phyloP scores from a whole-genome alignment of 1,140 invertebrate genomes.

The Trypoxylus dichotomus region DNA sequence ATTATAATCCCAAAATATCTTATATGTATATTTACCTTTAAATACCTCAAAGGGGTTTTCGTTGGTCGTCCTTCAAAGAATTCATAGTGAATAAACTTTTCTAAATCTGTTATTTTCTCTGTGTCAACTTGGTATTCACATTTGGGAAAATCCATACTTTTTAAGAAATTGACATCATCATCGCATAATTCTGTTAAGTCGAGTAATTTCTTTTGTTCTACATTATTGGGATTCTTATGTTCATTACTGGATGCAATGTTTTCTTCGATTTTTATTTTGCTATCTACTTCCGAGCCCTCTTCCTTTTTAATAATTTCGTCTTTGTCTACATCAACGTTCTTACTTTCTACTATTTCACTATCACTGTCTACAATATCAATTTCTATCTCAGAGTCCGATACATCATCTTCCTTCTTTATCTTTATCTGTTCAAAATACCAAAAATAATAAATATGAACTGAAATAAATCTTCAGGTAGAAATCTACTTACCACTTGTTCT shows the following conservation, averaged over 20 bases:
- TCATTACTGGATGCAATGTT: neutral
- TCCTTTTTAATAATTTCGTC: slow-evolving; percentile 19
- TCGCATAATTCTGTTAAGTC: slow-evolving; percentile 39
- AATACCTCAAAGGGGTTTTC: slow-evolving; percentile 64
- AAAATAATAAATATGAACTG: neutral
- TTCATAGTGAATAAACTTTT: slow-evolving; percentile 61
- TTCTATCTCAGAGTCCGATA: slow-evolving; percentile 60
- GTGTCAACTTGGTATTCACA: slow-evolving; percentile 54
- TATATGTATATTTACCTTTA: slow-evolving; percentile 51
- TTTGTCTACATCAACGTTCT: slow-evolving; percentile 18
- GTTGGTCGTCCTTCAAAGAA: slow-evolving; percentile 62
- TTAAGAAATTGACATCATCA: slow-evolving; percentile 49
- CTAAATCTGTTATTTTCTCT: slow-evolving; percentile 57
- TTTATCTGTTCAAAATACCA: slow-evolving; percentile 40
- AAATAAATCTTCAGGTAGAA: too few species aligned
- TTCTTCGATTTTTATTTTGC: neutral
- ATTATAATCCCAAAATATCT: slow-evolving; percentile 2
- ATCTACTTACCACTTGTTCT: slow-evolving; percentile 60
- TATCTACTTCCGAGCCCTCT: neutral
- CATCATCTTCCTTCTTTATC: slow-evolving; percentile 55
- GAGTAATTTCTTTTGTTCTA: slow-evolving; percentile 29
- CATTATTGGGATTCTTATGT: slow-evolving; percentile 29
- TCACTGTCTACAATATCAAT: slow-evolving; percentile 60
- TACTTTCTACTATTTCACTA: slow-evolving; percentile 38
- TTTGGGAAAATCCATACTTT: slow-evolving; percentile 50